phyloP scores from a whole-genome alignment of 1,140 invertebrate genomes.

The Drosophila navojoa region DNA sequence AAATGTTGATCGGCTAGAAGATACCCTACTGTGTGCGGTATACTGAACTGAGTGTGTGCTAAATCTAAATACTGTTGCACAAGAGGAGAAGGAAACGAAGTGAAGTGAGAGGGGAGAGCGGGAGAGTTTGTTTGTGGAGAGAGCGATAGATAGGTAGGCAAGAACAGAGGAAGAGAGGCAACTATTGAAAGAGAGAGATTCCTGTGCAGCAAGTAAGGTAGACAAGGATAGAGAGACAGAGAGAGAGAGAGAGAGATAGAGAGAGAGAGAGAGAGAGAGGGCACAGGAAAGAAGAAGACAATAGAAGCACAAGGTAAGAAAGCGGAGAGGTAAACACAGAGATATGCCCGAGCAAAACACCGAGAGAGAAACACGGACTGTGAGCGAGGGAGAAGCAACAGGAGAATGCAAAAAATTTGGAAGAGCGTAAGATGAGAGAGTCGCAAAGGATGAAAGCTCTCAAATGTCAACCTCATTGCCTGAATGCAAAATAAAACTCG shows the following conservation, averaged over 20 bases:
- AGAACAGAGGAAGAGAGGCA: not conserved
- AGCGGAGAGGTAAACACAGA: too few relatives aligned
- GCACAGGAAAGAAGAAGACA: too few relatives aligned
- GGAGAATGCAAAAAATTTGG: not conserved
- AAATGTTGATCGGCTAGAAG: not conserved
- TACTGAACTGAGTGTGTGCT: not conserved
- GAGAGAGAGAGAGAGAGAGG: not conserved
- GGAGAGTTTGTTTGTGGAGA: not conserved
- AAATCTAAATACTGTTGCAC: not conserved
- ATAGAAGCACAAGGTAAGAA: not conserved
- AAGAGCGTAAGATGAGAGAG: not conserved
- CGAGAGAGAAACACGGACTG: too few relatives aligned
- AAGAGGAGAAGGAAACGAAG: not conserved
- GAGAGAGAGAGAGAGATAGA: not conserved
- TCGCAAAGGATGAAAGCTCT: not conserved
- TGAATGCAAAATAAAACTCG: conserved; percentile 14
- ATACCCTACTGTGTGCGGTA: not conserved
- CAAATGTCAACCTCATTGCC: conserved; percentile 12
- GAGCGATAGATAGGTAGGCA: not conserved
- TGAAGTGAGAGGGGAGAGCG: too few relatives aligned
- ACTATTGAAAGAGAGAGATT: not conserved
- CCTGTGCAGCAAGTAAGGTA: not conserved
- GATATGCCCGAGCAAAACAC: too few relatives aligned
- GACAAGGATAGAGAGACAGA: not conserved
- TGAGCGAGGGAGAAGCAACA: too few relatives aligned